Evolutionary conservation across 2,113 vertebrate species (phyloP).

Genomic region (Neofelis nebulosa): DNA sequence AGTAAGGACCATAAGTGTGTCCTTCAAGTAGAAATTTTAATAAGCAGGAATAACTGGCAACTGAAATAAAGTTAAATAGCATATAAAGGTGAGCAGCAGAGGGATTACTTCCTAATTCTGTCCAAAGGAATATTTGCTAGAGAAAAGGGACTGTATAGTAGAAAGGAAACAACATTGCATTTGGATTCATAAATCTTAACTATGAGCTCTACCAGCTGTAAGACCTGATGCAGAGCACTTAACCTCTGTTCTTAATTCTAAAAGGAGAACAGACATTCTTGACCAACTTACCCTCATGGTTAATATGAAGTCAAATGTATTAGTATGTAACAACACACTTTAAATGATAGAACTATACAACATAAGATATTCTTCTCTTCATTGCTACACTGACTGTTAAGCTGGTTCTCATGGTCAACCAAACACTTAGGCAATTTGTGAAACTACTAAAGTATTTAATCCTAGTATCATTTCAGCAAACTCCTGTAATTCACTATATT

Average conservation of each 20-base stretch:
- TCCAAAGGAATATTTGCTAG: neutral
- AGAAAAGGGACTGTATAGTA: neutral
- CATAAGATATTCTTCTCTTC: neutral
- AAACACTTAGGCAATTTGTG: neutral
- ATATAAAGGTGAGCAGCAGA: neutral
- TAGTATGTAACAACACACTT: neutral
- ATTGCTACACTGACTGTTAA: neutral
- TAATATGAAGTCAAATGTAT: conserved; percentile 2
- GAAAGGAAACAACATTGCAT: neutral
- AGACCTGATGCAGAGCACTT: neutral
- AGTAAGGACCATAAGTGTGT: neutral
- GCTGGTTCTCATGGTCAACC: neutral
- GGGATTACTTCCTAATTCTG: neutral
- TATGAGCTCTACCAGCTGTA: neutral
- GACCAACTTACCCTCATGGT: neutral
- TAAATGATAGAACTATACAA: neutral
- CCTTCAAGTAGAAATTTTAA: neutral
- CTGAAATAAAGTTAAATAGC: conserved; percentile 12
- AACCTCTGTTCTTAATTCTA: neutral
- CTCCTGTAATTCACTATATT: neutral
- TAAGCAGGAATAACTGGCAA: neutral
- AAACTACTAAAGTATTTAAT: neutral
- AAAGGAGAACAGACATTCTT: neutral
- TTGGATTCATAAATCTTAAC: neutral
- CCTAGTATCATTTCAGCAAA: neutral